These are phyloP conservation scores for Macrotus californicus DNA, from an alignment of 2,113 vertebrate species.

Conservation along the genomic window DNA sequence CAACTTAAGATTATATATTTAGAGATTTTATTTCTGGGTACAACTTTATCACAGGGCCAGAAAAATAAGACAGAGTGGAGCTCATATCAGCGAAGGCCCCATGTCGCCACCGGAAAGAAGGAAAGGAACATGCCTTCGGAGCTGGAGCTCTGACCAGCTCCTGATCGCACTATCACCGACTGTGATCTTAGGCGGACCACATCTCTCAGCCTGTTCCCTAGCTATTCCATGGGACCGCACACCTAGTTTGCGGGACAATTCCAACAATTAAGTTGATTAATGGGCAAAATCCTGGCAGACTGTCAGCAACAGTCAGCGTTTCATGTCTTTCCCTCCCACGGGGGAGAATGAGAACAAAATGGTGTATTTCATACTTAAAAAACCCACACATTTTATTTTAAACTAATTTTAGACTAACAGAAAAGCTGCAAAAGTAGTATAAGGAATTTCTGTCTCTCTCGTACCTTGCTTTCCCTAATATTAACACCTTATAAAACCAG, in stretches of 20 bases:
- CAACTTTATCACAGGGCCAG: background rate
- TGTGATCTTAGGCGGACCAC: background rate
- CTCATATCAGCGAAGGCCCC: background rate
- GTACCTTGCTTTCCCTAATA: background rate
- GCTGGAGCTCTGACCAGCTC: background rate
- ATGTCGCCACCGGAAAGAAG: background rate
- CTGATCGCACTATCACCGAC: background rate
- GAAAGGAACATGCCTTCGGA: background rate
- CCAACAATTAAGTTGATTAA: background rate
- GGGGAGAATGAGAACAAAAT: background rate
- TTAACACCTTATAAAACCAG: background rate
- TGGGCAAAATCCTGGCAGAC: background rate
- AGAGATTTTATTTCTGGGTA: background rate
- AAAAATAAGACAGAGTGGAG: background rate
- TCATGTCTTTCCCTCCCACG: background rate
- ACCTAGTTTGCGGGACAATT: background rate
- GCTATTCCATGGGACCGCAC: background rate
- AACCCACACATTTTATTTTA: background rate
- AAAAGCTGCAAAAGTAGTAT: background rate
- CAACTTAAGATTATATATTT: background rate
- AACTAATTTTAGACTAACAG: background rate
- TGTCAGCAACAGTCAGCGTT: background rate
- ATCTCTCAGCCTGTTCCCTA: background rate
- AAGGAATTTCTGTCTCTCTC: background rate
- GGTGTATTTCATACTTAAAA: background rate